Conservation (phyloP, 2,113 vertebrate species). For the Turnix velox region DNA sequence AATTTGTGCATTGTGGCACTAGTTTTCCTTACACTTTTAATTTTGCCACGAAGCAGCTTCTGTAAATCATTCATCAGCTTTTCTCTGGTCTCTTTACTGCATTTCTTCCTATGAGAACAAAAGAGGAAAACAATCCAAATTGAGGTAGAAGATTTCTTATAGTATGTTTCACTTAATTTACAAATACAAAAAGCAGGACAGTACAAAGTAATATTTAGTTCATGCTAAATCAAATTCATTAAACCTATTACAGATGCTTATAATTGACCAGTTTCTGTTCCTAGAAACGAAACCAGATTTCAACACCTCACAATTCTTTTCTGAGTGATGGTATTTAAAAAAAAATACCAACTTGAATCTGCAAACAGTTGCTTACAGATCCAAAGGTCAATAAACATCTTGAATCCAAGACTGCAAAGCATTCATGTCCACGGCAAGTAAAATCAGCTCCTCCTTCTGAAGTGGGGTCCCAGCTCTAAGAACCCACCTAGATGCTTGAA, state of each 20-base stretch:
- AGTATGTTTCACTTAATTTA: neutral
- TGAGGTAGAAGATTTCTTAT: neutral
- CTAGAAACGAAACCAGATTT: neutral
- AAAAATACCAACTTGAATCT: neutral
- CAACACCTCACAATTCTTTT: neutral
- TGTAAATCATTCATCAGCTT: conserved; percentile 87
- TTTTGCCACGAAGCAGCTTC: conserved; percentile 84
- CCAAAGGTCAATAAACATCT: neutral
- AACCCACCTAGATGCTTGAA: neutral
- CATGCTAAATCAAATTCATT: neutral
- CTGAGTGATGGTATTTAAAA: neutral
- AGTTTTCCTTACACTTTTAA: conserved; percentile 80
- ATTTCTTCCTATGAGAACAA: conserved; percentile 83
- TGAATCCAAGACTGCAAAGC: neutral
- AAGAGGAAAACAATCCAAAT: neutral
- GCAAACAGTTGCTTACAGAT: neutral
- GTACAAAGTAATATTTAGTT: neutral
- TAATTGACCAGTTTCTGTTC: neutral
- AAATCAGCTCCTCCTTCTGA: neutral
- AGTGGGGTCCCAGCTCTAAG: neutral
- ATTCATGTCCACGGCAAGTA: neutral
- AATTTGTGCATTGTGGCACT: neutral
- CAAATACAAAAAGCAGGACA: neutral
- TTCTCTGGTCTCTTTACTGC: conserved; percentile 75
- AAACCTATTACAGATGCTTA: neutral